Percentiles rank a stretch among this genome's conserved stretches.
Evolutionary conservation across 2,797 vertebrate species (phyloP).

Genomic region (Sebastes goodei): DNA sequence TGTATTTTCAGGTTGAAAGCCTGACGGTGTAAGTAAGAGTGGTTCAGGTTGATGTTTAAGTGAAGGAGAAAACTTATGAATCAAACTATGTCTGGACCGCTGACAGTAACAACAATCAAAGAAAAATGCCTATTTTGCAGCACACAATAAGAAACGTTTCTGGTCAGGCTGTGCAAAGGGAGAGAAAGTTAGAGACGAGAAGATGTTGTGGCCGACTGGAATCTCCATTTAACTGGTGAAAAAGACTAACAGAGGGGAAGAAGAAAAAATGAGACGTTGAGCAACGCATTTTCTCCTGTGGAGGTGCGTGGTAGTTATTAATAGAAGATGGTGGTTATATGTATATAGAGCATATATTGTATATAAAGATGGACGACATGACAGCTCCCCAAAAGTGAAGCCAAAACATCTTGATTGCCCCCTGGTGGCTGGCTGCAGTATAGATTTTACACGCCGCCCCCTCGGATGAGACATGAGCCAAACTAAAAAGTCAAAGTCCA

Average conservation of each 20-base stretch:
- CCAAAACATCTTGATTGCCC: too few species aligned
- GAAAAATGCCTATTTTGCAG: slow-evolving; percentile 11
- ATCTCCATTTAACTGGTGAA: not conserved
- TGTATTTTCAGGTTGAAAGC: not conserved
- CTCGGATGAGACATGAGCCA: too few species aligned
- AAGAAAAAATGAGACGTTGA: not conserved
- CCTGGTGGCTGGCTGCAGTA: too few species aligned
- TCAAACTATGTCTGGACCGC: not conserved
- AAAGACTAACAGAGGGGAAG: not conserved
- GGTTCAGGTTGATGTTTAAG: not conserved
- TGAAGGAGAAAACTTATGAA: not conserved
- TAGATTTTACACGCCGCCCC: too few species aligned
- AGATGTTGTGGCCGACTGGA: not conserved
- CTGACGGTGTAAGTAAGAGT: not conserved
- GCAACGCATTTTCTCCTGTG: not conserved
- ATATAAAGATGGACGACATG: too few species aligned
- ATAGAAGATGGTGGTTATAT: not conserved
- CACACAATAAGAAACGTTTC: not conserved
- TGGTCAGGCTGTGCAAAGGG: not conserved
- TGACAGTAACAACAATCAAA: slow-evolving; percentile 3
- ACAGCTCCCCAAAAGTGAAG: too few species aligned
- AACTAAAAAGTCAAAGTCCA: too few species aligned
- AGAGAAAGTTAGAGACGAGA: not conserved
- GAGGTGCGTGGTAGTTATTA: not conserved
- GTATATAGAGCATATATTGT: not conserved